Conservation (phyloP, 1,140 invertebrate species). For the Littorina saxatilis region DNA sequence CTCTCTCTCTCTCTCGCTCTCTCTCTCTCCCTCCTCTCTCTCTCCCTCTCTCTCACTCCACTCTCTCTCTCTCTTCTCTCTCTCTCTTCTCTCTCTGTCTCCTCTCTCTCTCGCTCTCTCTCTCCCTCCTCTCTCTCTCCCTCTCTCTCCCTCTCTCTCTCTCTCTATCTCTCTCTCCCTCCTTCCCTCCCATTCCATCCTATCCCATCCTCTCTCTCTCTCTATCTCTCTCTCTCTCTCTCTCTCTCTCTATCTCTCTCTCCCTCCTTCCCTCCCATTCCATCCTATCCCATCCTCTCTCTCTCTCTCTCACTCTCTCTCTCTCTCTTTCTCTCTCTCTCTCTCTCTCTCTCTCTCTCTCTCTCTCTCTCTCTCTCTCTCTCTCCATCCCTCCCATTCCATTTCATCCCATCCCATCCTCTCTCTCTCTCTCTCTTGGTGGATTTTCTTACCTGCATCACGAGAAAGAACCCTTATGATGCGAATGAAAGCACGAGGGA, state of each 20-base stretch:
- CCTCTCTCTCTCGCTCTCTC: too few species aligned
- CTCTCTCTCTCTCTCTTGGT: slow-evolving; percentile 19
- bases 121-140: not conserved
- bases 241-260: not conserved
- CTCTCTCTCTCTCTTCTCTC: not conserved
- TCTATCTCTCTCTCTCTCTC: not conserved
- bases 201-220: not conserved
- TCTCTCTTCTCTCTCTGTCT: not conserved
- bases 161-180: too few species aligned
- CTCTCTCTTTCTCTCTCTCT: not conserved
- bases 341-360: not conserved
- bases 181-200: too few species aligned
- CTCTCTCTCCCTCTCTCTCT: not conserved
- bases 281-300: not conserved
- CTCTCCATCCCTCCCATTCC: not conserved
- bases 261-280: not conserved
- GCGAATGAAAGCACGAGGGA: too few species aligned
- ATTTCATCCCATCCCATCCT: too few species aligned
- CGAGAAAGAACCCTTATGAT: too few species aligned
- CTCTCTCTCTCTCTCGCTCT: too few species aligned
- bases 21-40: too few species aligned
- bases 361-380: not conserved
- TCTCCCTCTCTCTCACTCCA: not conserved
- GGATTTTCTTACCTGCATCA: too few species aligned
- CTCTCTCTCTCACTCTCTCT: not conserved